phyloP scores from a whole-genome alignment of 2,113 vertebrate species.

The Tautogolabrus adspersus region DNA sequence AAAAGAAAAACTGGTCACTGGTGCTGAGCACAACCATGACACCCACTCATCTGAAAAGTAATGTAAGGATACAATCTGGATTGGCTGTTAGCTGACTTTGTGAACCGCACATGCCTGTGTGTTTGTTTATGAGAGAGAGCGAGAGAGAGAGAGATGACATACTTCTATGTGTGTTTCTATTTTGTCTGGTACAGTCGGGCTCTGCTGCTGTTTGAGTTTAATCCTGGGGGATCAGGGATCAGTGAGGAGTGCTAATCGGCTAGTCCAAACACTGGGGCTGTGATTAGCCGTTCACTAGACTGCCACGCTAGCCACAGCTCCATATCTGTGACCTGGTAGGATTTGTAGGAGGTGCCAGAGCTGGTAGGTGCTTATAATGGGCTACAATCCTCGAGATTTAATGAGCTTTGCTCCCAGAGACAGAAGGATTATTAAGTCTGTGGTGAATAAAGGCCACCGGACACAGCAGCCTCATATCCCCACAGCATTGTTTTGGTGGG shows the following conservation, averaged over 20 bases:
- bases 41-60: no score
- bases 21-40: no score
- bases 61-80: no score
- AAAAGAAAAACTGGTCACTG: no score
- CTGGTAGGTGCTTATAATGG: conserved; percentile 65
- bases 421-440: conserved; percentile 74
- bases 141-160: neutral
- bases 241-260: conserved; percentile 58
- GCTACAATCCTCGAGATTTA: conserved; percentile 76
- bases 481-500: conserved; percentile 64
- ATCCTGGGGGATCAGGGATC: conserved; percentile 44
- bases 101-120: neutral
- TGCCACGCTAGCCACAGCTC: conserved; percentile 63
- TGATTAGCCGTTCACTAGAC: conserved; percentile 55
- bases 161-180: conserved; percentile 15
- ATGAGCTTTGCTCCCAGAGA: conserved; percentile 82
- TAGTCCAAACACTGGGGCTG: conserved; percentile 55
- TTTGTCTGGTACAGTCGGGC: neutral
- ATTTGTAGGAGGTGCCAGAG: conserved; percentile 79
- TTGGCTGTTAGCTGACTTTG: no score
- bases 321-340: conserved; percentile 71
- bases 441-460: conserved; percentile 62
- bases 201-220: conserved; percentile 39
- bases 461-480: conserved; percentile 53
- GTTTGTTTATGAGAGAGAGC: neutral